phyloP scores from a whole-genome alignment of 2,797 vertebrate genomes.

The Odontamblyopus lacepedii region DNA sequence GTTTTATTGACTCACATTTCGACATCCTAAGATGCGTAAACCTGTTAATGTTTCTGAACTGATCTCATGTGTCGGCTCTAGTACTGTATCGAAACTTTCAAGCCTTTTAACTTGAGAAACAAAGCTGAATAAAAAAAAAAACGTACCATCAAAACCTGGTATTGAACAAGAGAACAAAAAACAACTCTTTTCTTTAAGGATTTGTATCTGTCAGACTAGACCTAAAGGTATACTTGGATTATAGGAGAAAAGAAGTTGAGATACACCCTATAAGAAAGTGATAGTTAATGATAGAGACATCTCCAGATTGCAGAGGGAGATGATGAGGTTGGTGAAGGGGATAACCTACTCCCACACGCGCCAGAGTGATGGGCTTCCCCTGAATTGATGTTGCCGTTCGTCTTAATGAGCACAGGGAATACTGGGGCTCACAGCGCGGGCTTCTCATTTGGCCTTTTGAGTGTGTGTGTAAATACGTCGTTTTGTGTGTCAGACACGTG shows the following conservation, averaged over 20 bases:
- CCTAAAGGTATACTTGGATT: not conserved
- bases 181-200: conserved; percentile 10
- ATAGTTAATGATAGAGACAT: conserved; percentile 22
- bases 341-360: conserved; percentile 16
- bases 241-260: not conserved
- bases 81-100: conserved; percentile 15
- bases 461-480: conserved; percentile 22
- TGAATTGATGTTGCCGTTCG: conserved; percentile 64
- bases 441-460: conserved; percentile 43
- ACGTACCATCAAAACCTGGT: conserved; percentile 13
- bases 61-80: conserved; percentile 15
- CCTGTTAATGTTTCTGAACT: conserved; percentile 14
- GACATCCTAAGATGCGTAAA: not conserved
- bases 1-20: conserved; percentile 14
- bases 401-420: conserved; percentile 68
- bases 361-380: conserved; percentile 47
- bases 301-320: conserved; percentile 39
- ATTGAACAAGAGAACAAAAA: not conserved
- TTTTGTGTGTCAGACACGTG: conserved; percentile 31
- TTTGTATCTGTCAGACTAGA: not conserved
- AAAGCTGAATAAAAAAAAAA: conserved; percentile 17
- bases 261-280: conserved; percentile 8
- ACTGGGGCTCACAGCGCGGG: conserved; percentile 48
- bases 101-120: conserved; percentile 18
- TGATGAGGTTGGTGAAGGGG: conserved; percentile 22